Base-by-base conservation (phyloP, 1,140 invertebrate genomes). In the Nebria ingens region DNA sequence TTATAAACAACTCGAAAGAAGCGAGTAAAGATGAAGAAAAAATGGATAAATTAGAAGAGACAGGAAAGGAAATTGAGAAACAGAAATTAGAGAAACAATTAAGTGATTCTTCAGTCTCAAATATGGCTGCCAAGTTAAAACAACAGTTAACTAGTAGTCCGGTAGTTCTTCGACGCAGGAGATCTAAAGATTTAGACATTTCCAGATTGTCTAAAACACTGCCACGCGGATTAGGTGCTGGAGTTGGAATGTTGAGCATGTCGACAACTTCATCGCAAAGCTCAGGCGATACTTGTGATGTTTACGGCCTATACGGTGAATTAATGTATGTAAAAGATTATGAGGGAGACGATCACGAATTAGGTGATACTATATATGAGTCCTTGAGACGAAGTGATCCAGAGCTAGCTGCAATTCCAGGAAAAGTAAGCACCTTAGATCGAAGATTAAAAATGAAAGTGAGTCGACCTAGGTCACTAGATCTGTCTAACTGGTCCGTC, bases 281-380 rank as follows among this genome's bases (percentile, higher is more conserved):
- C 57, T 76, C 78, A 19, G 79, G 82, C 1, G 79, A 82, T 57
- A 79, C 82, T 52, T 90, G 86, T 64, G 88, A 92, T 67, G 89
- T 95, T 0, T 93, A 93, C 66, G 91, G 89, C 0, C 72, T 94
- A 0, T 94, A 93, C 64, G 88, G 87, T 0, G 90, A 93, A 64
- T 72, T 95, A 19, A 91, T 94, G 78, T 90, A 91, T 68, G 83
- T 92, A 1, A 89, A 87, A 65, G 87, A 92, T 67, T 89, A 89
- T 62, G 87, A 89, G 49, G 86, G 86, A 11, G 87, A 91, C 62
- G 81, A 82, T 15, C 80, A 82, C 55, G 79, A 81, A 0, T 75
- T 81, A 34, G 81, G 83, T 23, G 82, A 86, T 56, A 80, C 84
- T 1, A 78, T 86, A 19, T 85, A 86, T 61, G 87, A 91, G 65